These are phyloP conservation scores for Champsocephalus gunnari DNA, from an alignment of 2,797 vertebrate species.

Conservation along the genomic window DNA sequence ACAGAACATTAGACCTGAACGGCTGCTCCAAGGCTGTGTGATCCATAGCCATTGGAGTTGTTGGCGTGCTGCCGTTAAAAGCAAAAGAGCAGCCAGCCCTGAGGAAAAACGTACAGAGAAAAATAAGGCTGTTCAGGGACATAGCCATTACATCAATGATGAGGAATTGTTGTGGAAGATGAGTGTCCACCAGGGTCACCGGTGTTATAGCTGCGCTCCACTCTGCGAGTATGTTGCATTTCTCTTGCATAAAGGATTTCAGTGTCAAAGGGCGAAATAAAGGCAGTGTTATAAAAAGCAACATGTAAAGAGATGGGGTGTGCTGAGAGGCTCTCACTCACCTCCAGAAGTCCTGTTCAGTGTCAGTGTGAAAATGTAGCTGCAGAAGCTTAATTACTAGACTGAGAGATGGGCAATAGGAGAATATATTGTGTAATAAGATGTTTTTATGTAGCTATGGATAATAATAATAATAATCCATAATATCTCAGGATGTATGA, in stretches of 20 bases:
- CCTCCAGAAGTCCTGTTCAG: neutral
- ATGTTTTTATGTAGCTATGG: neutral
- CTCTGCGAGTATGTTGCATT: constrained; percentile 21
- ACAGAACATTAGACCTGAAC: constrained; percentile 71
- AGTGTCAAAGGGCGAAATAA: constrained; percentile 25
- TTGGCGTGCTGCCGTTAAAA: constrained; percentile 45
- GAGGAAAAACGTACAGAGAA: constrained; percentile 54
- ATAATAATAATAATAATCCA: neutral
- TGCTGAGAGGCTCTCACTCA: neutral
- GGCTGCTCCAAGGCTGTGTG: constrained; percentile 70
- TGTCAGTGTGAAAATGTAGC: constrained; percentile 4
- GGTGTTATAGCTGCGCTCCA: constrained; percentile 31
- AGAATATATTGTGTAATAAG: constrained; percentile 1
- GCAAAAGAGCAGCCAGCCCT: constrained; percentile 54
- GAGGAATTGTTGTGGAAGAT: constrained; percentile 49
- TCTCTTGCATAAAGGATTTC: constrained; percentile 33
- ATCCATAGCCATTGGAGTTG: constrained; percentile 68
- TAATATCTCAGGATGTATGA: constrained; percentile 9
- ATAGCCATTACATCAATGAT: constrained; percentile 64
- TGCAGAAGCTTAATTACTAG: neutral
- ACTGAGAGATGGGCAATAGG: neutral
- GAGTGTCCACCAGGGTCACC: constrained; percentile 54
- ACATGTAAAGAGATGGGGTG: neutral
- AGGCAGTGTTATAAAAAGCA: constrained; percentile 21
- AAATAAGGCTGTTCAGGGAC: constrained; percentile 64